Evolutionary conservation across 2,888 invertebrate genomes (phyloP), one percentile per base, ranked within the genome.

Genomic region (Baccha elongata): DNA sequence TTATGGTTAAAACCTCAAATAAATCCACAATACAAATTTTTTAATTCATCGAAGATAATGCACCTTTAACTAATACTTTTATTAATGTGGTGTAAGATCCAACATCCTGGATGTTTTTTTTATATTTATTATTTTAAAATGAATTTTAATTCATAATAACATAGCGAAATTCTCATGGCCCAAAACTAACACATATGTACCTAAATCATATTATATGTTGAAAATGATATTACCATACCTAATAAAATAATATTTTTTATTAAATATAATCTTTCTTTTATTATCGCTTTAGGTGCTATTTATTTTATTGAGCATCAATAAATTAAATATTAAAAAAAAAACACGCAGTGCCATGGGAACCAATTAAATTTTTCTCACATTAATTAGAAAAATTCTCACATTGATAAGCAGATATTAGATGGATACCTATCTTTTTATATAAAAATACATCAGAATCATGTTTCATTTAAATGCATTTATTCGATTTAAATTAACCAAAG

Each of bases 201-300:
- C n/a, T 32, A 32, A 32, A 32, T 32, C 29, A 32, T 32, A 8
- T 7, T 8, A 32, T 8, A 7, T 32, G 29, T 7, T 1, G 8
- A 32, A 32, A 6, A 7, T 7, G 29, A 5, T 32, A 32, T 1
- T 32, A 7, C 8, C 4, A 32, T 32, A 32, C 29, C 29, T 8
- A 32, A 32, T 32, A 32, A 32, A 32, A 32, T 32, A 32, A 32
- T 8, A 32, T 7, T 32, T 32, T 32, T 8, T 7, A 32, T 32
- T 7, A 32, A 23, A 23, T 23, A 23, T 35, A 19, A 53, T 53
- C n/a, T 55, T 37, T 23, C 37, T 21, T 55, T 37, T 37, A 55
- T 37, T 55, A 55, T 13, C 23, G 37, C 58, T 40, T 3, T 37
- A 26, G 58, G 58, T 58, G 58, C 15, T 58, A 40, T 21, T 55